Percentiles rank a stretch among this genome's conserved stretches.
These are phyloP conservation scores for Ceratosolen solmsi DNA, from an alignment of 1,140 invertebrate genomes.

Conservation along the genomic window DNA sequence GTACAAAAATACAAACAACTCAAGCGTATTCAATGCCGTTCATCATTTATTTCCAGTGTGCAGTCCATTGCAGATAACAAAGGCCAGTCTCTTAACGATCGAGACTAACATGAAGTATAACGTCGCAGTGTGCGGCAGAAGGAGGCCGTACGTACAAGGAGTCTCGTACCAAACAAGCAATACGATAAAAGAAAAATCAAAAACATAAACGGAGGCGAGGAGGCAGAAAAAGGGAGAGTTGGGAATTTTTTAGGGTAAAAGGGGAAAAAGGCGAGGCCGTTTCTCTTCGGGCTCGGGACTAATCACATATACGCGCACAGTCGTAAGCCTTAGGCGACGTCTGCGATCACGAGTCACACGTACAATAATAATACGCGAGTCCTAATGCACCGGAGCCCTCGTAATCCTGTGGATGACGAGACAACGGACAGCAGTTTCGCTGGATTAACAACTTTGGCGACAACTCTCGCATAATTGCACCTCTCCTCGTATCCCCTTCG, in stretches of 20 bases:
- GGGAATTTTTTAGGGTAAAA: background rate
- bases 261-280: conserved; percentile 9
- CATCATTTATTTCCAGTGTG: background rate
- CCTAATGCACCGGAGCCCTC: background rate
- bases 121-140: background rate
- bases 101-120: background rate
- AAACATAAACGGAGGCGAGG: background rate
- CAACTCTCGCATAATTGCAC: conserved; percentile 16
- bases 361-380: background rate
- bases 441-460: background rate
- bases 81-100: background rate
- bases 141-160: background rate
- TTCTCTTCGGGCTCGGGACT: background rate
- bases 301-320: background rate
- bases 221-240: background rate
- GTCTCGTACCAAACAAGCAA: background rate
- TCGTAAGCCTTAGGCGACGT: background rate
- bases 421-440: background rate
- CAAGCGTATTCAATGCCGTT: background rate
- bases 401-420: conserved; percentile 1
- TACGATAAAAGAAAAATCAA: too few relatives aligned
- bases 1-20: background rate
- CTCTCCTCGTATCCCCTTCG: background rate
- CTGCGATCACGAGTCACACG: background rate
- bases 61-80: background rate